A percentile compares a stretch with the other conserved stretches of the same genome.
Conservation (phyloP, 1,140 invertebrate genomes). For the Aporrectodea caliginosa region DNA sequence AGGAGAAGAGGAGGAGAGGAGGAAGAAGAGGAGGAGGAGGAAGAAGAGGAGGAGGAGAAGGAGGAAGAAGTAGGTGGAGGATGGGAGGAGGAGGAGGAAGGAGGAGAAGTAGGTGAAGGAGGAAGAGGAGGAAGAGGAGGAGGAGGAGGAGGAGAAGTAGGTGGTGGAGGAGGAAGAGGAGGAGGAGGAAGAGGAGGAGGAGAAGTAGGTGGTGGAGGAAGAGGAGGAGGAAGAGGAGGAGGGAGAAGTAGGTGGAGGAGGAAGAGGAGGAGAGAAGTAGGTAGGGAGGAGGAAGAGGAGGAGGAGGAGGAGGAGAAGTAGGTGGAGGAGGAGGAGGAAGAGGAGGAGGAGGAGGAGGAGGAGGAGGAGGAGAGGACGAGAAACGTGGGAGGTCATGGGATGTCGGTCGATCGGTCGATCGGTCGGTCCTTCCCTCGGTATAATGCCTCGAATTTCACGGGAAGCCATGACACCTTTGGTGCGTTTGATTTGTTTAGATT, state of each 20-base stretch:
- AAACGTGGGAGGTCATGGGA: too few species aligned
- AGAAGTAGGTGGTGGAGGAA: not conserved
- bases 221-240: not conserved
- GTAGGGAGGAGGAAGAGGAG: not conserved
- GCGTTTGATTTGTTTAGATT: too few species aligned
- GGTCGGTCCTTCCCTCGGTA: too few species aligned
- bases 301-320: too few species aligned
- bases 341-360: too few species aligned
- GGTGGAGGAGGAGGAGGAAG: too few species aligned
- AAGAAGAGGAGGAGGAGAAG: not conserved
- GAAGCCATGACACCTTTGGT: too few species aligned
- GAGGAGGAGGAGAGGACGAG: too few species aligned
- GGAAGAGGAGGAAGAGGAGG: not conserved
- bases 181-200: not conserved
- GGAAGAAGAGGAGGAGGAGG: not conserved
- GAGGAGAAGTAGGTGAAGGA: not conserved
- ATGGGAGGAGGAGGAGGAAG: not conserved
- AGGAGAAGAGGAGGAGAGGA: not conserved
- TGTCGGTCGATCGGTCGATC: too few species aligned
- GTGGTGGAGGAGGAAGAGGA: not conserved
- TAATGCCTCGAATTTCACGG: too few species aligned
- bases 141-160: not conserved
- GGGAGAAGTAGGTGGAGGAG: not conserved
- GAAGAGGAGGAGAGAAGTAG: not conserved
- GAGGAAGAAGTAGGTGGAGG: not conserved